Percentiles rank a stretch among this genome's conserved stretches.
Conservation (phyloP, 2,113 vertebrate species). For the Catharus bicknelli region DNA sequence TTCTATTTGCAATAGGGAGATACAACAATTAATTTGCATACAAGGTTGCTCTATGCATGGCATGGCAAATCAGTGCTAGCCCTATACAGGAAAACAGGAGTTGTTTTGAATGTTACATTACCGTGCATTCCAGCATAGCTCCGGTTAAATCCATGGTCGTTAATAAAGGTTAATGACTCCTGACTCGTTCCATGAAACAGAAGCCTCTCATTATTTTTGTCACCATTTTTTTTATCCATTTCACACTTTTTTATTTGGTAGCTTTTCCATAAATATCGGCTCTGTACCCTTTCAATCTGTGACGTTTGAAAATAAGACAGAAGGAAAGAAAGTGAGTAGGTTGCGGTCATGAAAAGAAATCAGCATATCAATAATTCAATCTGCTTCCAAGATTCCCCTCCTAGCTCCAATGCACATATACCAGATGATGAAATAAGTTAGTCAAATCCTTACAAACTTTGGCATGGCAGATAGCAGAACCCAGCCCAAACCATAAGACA, state of each 20-base stretch:
- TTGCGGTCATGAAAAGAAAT: neutral
- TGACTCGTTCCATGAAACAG: conserved; percentile 85
- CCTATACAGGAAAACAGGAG: neutral
- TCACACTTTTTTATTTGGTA: conserved; percentile 83
- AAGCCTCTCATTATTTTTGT: conserved; percentile 74
- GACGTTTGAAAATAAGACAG: conserved; percentile 7
- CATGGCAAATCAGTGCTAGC: neutral
- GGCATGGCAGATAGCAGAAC: neutral
- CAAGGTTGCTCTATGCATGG: neutral
- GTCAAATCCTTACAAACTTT: neutral
- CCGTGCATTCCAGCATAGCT: conserved; percentile 86
- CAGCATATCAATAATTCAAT: neutral
- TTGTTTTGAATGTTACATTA: conserved; percentile 55
- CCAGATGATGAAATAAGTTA: neutral
- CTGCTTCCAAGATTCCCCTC: neutral
- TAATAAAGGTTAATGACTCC: conserved; percentile 69
- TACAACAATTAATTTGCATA: neutral
- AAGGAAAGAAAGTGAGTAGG: neutral
- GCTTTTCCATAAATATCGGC: conserved; percentile 78
- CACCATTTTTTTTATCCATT: conserved; percentile 82
- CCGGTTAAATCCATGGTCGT: conserved; percentile 83
- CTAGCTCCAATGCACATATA: neutral
- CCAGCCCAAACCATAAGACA: neutral
- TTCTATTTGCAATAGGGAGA: neutral
- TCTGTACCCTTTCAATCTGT: conserved; percentile 89